A percentile compares a stretch with the other conserved stretches of the same genome.
Conservation (phyloP, 2,888 invertebrate species). For the Frankliniella intonsa region DNA sequence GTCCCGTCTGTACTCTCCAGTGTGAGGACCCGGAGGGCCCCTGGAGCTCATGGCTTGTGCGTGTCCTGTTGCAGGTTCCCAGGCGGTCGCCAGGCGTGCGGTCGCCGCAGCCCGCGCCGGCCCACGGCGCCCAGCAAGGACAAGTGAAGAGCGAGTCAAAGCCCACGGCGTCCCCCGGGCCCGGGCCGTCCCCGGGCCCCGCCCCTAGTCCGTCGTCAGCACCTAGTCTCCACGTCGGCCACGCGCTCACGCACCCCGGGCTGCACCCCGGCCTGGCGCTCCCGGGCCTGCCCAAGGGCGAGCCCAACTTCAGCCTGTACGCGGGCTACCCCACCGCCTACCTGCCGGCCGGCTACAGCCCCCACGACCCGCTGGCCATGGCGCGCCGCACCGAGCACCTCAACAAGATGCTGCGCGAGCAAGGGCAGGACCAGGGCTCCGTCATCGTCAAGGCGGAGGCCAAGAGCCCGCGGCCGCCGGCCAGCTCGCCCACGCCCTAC, state of each 20-base stretch:
- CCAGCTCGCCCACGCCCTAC: conserved; percentile 36
- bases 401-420: no score
- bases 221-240: conserved; percentile 45
- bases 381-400: conserved; percentile 37
- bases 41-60: not conserved
- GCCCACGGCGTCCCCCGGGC: conserved; percentile 41
- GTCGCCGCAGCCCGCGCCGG: not conserved
- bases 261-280: conserved; percentile 42
- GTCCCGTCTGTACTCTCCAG: conserved; percentile 28
- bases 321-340: conserved; percentile 56
- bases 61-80: not conserved
- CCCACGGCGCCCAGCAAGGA: conserved; percentile 41
- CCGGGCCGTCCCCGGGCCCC: conserved; percentile 41
- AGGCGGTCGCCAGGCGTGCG: not conserved
- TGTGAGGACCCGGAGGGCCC: not conserved
- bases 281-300: conserved; percentile 53
- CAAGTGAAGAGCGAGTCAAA: conserved; percentile 34
- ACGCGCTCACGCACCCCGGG: conserved; percentile 44
- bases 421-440: conserved; percentile 53
- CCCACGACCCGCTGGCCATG: conserved; percentile 29
- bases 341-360: conserved; percentile 44
- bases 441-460: conserved; percentile 76
- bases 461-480: conserved; percentile 48
- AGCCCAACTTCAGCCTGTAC: conserved; percentile 64
- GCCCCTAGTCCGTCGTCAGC: conserved; percentile 25